Percentiles rank a stretch among this genome's conserved stretches.
These are phyloP conservation scores for Zaprionus obscuricornis DNA, from an alignment of 2,888 invertebrate species.

Conservation along the genomic window DNA sequence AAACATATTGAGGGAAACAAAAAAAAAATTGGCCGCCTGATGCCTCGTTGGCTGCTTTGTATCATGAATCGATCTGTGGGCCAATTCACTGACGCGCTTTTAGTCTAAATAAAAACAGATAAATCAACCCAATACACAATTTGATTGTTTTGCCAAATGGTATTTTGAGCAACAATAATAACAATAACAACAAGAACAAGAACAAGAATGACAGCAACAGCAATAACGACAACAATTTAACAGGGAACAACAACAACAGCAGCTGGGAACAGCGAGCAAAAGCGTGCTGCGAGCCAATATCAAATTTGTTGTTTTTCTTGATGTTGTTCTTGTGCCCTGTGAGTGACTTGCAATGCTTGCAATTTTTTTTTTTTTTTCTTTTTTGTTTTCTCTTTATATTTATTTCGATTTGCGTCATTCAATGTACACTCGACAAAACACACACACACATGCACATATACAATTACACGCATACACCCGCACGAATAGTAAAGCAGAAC, in stretches of 20 bases:
- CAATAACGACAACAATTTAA: conserved; percentile 24
- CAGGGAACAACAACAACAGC: conserved; percentile 9
- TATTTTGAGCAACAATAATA: conserved; percentile 23
- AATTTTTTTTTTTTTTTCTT: conserved; percentile 10
- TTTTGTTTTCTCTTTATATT: conserved; percentile 2
- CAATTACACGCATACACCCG: background rate
- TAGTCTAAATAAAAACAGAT: conserved; percentile 51
- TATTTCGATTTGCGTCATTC: conserved; percentile 67
- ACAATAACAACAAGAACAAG: conserved; percentile 14
- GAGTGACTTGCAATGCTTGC: conserved; percentile 56
- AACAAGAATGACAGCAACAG: conserved; percentile 28
- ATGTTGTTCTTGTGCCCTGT: conserved; percentile 7
- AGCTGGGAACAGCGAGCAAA: conserved; percentile 18
- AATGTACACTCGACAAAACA: conserved; percentile 17
- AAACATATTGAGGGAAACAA: background rate
- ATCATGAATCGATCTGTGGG: conserved; percentile 49
- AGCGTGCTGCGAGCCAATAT: conserved; percentile 47
- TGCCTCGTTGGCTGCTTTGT: conserved; percentile 37
- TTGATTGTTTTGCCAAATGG: conserved; percentile 67
- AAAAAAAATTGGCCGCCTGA: conserved; percentile 15
- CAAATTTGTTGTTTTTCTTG: conserved; percentile 23
- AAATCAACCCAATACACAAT: conserved; percentile 50
- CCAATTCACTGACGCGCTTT: conserved; percentile 53
- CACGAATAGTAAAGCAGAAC: background rate
- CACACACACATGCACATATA: background rate